A percentile compares a stretch with the other conserved stretches of the same genome.
These are phyloP conservation scores for Zeuzera pyrina DNA, from an alignment of 2,888 invertebrate genomes.

Conservation along the genomic window DNA sequence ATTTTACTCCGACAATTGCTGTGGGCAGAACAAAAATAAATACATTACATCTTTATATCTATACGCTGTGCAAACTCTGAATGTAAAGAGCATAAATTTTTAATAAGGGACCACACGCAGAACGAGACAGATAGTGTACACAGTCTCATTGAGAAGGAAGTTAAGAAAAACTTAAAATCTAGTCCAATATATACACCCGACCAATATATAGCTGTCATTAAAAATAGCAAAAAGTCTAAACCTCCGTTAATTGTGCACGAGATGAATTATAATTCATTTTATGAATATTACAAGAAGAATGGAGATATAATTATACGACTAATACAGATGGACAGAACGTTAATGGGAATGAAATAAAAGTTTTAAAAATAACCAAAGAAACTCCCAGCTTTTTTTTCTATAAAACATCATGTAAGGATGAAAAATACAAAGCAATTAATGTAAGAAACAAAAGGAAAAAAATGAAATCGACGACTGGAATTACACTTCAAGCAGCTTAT, in stretches of 20 bases:
- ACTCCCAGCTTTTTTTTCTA: not conserved
- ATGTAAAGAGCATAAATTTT: constrained; percentile 25
- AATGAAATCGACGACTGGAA: not conserved
- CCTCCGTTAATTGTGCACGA: constrained; percentile 15
- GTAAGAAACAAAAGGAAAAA: not conserved
- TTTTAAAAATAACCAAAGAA: not conserved
- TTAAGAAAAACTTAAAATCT: constrained; percentile 22
- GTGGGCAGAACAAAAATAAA: constrained; percentile 25
- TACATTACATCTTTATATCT: constrained; percentile 18
- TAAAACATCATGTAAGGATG: not conserved
- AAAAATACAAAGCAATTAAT: not conserved
- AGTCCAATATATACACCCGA: constrained; percentile 22
- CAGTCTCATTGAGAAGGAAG: constrained; percentile 26
- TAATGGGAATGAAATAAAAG: not conserved
- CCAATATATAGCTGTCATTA: constrained; percentile 10
- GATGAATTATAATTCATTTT: constrained; percentile 8
- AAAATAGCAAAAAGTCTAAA: constrained; percentile 12
- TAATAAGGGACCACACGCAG: constrained; percentile 29
- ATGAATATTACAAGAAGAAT: constrained; percentile 15
- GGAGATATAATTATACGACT: constrained; percentile 8
- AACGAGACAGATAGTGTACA: constrained; percentile 32
- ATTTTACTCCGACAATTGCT: constrained; percentile 28
- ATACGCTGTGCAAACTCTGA: constrained; percentile 13
- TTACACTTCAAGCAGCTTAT: not conserved
- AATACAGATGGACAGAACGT: not conserved